Conservation (phyloP, 2,797 vertebrate genomes). For the Tympanoctomys barrerae region DNA sequence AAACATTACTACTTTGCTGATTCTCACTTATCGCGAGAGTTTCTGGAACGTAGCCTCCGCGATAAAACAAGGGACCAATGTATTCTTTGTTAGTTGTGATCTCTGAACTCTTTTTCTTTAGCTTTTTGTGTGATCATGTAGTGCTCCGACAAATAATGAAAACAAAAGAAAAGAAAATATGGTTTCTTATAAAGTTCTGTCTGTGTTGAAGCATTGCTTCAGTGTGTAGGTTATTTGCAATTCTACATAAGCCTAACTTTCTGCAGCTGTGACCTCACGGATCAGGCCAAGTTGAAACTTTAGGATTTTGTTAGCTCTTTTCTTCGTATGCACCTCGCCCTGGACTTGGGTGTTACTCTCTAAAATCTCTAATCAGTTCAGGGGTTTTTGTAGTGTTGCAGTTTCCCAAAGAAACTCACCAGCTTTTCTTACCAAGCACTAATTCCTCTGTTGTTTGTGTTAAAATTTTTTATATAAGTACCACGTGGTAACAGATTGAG, state of each 20-base stretch:
- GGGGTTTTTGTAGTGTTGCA: background rate
- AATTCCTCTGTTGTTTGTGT: background rate
- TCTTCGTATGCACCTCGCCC: background rate
- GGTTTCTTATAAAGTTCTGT: background rate
- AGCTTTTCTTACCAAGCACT: background rate
- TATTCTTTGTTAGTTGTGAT: background rate
- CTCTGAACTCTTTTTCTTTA: slow-evolving; percentile 26
- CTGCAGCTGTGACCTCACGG: background rate
- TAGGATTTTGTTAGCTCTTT: background rate
- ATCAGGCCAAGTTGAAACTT: background rate
- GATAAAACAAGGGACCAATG: too few species aligned
- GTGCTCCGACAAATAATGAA: background rate
- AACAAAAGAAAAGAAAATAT: background rate
- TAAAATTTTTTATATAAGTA: too few species aligned
- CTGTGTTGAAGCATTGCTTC: background rate
- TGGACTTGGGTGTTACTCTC: background rate
- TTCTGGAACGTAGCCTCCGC: too few species aligned
- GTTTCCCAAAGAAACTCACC: background rate
- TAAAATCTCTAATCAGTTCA: background rate
- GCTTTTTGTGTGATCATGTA: background rate
- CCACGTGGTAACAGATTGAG: too few species aligned
- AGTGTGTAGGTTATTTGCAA: background rate
- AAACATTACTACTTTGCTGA: too few species aligned
- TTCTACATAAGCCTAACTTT: background rate
- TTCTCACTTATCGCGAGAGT: too few species aligned